Percentiles rank a stretch among this genome's conserved stretches.
These are phyloP conservation scores for Leptobrachium ailaonicum DNA, from an alignment of 2,113 vertebrate genomes.

Conservation along the genomic window DNA sequence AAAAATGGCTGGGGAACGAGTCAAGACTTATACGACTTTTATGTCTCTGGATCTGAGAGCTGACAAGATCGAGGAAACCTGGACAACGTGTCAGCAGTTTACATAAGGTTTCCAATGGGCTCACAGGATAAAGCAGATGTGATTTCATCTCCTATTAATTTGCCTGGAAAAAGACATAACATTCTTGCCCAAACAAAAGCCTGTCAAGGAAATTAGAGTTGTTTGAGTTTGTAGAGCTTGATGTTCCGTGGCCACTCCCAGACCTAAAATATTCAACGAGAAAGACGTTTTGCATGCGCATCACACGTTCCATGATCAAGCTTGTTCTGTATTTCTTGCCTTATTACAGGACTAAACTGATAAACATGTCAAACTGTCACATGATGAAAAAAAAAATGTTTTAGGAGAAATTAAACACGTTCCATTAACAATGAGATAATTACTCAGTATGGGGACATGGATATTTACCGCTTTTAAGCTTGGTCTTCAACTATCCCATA, in stretches of 20 bases:
- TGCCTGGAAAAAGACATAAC: conserved; percentile 25
- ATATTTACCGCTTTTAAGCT: too few species aligned
- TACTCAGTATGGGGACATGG: too few species aligned
- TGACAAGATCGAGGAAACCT: conserved; percentile 29
- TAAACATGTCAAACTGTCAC: too few species aligned
- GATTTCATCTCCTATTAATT: conserved; percentile 29
- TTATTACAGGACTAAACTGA: too few species aligned
- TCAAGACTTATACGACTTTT: conserved; percentile 23
- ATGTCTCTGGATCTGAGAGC: neutral
- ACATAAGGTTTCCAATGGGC: conserved; percentile 20
- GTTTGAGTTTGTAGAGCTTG: neutral
- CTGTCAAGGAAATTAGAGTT: conserved; percentile 35
- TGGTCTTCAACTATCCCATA: too few species aligned
- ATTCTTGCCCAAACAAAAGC: conserved; percentile 43
- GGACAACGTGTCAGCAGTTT: conserved; percentile 37
- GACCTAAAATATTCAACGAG: conserved; percentile 13
- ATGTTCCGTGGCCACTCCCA: conserved; percentile 19
- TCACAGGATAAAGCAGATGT: conserved; percentile 16
- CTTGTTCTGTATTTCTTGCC: neutral
- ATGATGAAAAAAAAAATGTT: too few species aligned
- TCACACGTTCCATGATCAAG: conserved; percentile 21
- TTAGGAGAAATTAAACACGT: too few species aligned
- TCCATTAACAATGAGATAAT: too few species aligned
- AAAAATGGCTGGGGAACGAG: conserved; percentile 8
- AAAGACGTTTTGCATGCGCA: conserved; percentile 6